Evolutionary conservation across 2,797 vertebrate genomes (phyloP), one percentile per base, ranked within the genome.

Genomic region (Pempheris klunzingeri): DNA sequence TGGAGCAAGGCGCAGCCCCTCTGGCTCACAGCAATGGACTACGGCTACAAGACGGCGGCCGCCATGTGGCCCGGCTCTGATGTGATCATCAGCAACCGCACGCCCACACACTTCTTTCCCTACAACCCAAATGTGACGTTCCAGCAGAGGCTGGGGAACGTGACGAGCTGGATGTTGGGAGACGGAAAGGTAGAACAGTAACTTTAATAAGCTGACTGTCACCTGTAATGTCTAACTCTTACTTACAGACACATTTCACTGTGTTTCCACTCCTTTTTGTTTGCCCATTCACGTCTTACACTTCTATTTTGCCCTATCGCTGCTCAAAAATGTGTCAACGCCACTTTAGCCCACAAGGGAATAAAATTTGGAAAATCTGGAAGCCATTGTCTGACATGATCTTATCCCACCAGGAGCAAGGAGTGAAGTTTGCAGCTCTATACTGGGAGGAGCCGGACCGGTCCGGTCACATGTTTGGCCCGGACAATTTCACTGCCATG

Each of bases 31-130:
- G 96, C 97, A 6, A 92, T 96, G 43, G 90, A 94, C 69, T 91
- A 90, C 1, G 95, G 94, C 61, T 96, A 95, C 43, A 95, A 92
- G 89, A 99, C 97, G 1, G 97, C 96, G 1, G 92, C 96, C 39
- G 93, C 95, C 1, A 99, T 99, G 98, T 99, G 98, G 98, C 98
- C 98, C 0, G 98, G 98, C 12, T 96, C 95, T 0, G 96, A 98
- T 2, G 90, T 98, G 2, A 32, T 20, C 74, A 97, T 97, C 71
- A 85, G 91, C 1, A 92, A 96, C 78, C 88, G 62, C 0, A 96
- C 94, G 0, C 88, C 96, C 3, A 91, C 87, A 0, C 95, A 97
- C 87, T 97, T 92, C 64, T 79, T 97, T 53, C 91, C 85, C 14
- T 99, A 99, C 24, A 74, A 94, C 88, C 1, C 41, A 0, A n/a